Evolutionary conservation across 2,797 vertebrate genomes (phyloP).

Genomic region (Parauchenoglanis ngamensis): DNA sequence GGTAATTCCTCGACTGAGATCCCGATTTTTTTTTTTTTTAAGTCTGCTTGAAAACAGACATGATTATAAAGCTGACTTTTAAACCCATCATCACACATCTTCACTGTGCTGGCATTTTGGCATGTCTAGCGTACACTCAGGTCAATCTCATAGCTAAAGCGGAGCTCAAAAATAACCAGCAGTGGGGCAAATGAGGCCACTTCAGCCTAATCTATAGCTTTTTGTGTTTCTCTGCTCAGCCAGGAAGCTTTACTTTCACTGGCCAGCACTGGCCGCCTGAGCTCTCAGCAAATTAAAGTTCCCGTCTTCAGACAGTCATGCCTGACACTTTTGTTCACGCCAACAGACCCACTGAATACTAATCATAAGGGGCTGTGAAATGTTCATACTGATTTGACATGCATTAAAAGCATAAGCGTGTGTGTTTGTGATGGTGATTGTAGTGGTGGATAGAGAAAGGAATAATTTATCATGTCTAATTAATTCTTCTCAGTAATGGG

Average conservation of each 20-base stretch:
- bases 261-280: slow-evolving; percentile 21
- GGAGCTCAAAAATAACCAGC: slow-evolving; percentile 24
- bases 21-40: background rate
- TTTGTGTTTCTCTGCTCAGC: slow-evolving; percentile 48
- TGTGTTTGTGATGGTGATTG: slow-evolving; percentile 45
- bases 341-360: slow-evolving; percentile 56
- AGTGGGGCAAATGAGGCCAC: slow-evolving; percentile 26
- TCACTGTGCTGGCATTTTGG: slow-evolving; percentile 17
- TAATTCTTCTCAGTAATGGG: slow-evolving; percentile 80
- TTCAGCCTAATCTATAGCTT: slow-evolving; percentile 34
- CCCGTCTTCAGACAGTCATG: slow-evolving; percentile 46
- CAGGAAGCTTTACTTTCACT: slow-evolving; percentile 39
- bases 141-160: slow-evolving; percentile 38
- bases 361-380: slow-evolving; percentile 71
- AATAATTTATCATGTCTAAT: slow-evolving; percentile 84
- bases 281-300: slow-evolving; percentile 54
- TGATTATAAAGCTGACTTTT: background rate
- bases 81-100: slow-evolving; percentile 5
- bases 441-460: slow-evolving; percentile 64
- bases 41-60: background rate
- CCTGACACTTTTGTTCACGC: slow-evolving; percentile 52
- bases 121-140: slow-evolving; percentile 5
- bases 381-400: slow-evolving; percentile 74
- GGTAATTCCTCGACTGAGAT: background rate
- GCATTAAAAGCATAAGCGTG: slow-evolving; percentile 52